Conservation (phyloP, 92 coral and sea anemone species). For the Paramuricea clavata region DNA sequence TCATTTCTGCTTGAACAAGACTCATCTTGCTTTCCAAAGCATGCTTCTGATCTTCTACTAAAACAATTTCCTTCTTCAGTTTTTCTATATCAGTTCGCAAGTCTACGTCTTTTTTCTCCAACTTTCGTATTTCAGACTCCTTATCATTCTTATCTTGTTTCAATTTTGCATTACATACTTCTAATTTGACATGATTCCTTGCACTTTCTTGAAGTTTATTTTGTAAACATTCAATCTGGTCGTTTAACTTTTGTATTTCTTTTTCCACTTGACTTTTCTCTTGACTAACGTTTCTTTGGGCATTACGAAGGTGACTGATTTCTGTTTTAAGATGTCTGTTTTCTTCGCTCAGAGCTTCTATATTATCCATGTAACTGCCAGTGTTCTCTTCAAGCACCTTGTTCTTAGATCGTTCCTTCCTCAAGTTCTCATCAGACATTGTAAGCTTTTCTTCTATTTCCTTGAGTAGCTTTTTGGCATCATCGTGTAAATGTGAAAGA, state of each 20-base stretch:
- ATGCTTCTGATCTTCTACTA: not conserved
- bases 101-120: not conserved
- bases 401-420: not conserved
- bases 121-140: not conserved
- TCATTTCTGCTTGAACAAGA: slow-evolving; percentile 9
- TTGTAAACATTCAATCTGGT: not conserved
- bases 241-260: not conserved
- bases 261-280: not conserved
- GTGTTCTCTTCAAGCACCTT: not conserved
- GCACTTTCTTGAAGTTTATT: not conserved
- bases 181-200: not conserved
- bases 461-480: not conserved
- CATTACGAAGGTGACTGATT: not conserved
- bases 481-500: slow-evolving; percentile 35
- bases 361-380: not conserved
- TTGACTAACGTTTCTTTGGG: not conserved
- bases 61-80: slow-evolving; percentile 8
- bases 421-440: slow-evolving; percentile 72
- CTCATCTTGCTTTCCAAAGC: slow-evolving; percentile 1
- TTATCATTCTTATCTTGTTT: not conserved
- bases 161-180: not conserved
- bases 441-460: slow-evolving; percentile 55
- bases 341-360: not conserved
- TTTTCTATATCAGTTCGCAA: not conserved
- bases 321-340: not conserved